Percentiles rank a stretch among this genome's conserved stretches.
phyloP scores from a whole-genome alignment of 2,888 invertebrate genomes.

The Drepana falcataria region DNA sequence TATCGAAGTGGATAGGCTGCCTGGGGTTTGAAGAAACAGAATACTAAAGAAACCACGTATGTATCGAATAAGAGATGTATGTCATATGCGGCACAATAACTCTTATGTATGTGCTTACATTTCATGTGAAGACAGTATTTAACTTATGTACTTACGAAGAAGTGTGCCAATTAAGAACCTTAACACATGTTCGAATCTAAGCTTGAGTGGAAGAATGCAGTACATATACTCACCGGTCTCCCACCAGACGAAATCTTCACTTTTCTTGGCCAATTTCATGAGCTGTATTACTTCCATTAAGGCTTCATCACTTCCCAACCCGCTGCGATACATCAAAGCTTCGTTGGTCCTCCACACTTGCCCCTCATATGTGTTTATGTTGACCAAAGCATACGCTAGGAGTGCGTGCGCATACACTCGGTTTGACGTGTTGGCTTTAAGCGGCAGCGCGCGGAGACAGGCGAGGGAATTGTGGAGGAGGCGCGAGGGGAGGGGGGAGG shows the following conservation, averaged over 20 bases:
- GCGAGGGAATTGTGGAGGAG: slow-evolving; percentile 78
- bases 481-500: slow-evolving; percentile 60
- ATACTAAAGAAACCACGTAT: too few relatives aligned
- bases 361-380: slow-evolving; percentile 46
- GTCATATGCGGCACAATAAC: too few relatives aligned
- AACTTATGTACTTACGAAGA: too few relatives aligned
- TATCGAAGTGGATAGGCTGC: slow-evolving; percentile 78
- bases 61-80: too few relatives aligned
- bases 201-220: too few relatives aligned
- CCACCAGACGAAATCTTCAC: slow-evolving; percentile 88
- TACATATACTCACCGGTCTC: slow-evolving; percentile 74
- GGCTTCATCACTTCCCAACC: slow-evolving; percentile 47
- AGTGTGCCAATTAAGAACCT: too few relatives aligned
- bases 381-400: slow-evolving; percentile 51
- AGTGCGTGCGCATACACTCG: slow-evolving; percentile 53
- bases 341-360: slow-evolving; percentile 32
- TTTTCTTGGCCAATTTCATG: slow-evolving; percentile 47
- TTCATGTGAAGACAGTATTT: too few relatives aligned
- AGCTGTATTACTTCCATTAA: slow-evolving; percentile 42
- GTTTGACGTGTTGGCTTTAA: slow-evolving; percentile 36
- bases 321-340: slow-evolving; percentile 14
- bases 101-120: too few relatives aligned
- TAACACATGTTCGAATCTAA: too few relatives aligned
- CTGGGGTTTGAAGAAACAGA: slow-evolving; percentile 25
- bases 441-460: slow-evolving; percentile 75